Conservation (phyloP, 2,797 vertebrate genomes). For the Jordanella pulchra region DNA sequence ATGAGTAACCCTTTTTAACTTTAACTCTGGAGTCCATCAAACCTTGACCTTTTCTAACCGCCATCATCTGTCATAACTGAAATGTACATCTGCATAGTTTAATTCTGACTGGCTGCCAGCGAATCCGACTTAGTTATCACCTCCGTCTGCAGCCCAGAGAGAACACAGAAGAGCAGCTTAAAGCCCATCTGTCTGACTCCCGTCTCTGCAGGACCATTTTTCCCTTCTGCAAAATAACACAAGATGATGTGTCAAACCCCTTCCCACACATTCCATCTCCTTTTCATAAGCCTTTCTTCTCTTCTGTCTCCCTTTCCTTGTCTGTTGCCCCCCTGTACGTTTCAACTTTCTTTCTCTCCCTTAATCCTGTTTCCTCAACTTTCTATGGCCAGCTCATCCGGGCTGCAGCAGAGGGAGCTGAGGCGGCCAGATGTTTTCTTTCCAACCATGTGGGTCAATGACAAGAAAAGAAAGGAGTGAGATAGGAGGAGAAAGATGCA, state of each 20-base stretch:
- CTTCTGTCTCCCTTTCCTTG: slow-evolving; percentile 29
- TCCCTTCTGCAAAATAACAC: slow-evolving; percentile 48
- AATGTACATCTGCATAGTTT: slow-evolving; percentile 49
- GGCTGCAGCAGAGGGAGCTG: slow-evolving; percentile 46
- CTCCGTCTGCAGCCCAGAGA: slow-evolving; percentile 51
- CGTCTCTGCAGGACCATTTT: slow-evolving; percentile 47
- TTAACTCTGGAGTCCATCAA: slow-evolving; percentile 46
- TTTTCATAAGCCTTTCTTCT: slow-evolving; percentile 45
- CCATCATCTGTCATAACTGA: slow-evolving; percentile 40
- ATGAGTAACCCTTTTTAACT: slow-evolving; percentile 43
- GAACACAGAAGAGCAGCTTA: slow-evolving; percentile 37
- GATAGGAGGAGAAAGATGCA: slow-evolving; percentile 3
- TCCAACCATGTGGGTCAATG: slow-evolving; percentile 54
- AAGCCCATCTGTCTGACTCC: slow-evolving; percentile 50
- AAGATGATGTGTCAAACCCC: slow-evolving; percentile 45
- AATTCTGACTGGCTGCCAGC: slow-evolving; percentile 53
- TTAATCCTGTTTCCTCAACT: slow-evolving; percentile 69
- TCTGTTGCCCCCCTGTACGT: slow-evolving; percentile 40
- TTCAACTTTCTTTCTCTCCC: slow-evolving; percentile 55
- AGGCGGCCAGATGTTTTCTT: slow-evolving; percentile 24
- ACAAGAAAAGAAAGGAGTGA: slow-evolving; percentile 26
- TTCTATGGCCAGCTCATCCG: slow-evolving; percentile 41
- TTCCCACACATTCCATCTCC: slow-evolving; percentile 55
- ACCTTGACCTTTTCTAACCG: slow-evolving; percentile 62
- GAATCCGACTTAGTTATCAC: slow-evolving; percentile 60